phyloP scores from a whole-genome alignment of 2,113 vertebrate species.

The Apodemus sylvaticus region DNA sequence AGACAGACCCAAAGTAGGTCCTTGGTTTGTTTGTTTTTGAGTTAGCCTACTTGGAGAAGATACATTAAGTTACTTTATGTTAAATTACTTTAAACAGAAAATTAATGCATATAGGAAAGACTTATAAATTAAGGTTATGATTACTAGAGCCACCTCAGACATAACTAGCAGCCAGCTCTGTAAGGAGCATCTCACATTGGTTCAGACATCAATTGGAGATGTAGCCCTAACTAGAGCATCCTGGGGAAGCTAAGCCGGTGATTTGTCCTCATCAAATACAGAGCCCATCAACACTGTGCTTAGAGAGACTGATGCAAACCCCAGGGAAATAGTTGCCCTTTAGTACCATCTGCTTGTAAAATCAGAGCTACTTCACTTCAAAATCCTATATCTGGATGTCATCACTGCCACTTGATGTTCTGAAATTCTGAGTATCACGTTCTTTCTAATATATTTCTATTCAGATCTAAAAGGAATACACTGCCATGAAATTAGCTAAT shows the following conservation, averaged over 20 bases:
- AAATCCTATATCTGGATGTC: not conserved
- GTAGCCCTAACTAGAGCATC: constrained; percentile 57
- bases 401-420: not conserved
- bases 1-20: no score
- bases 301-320: not conserved
- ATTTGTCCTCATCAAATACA: constrained; percentile 10
- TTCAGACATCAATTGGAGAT: constrained; percentile 61
- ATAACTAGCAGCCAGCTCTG: not conserved
- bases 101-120: not conserved
- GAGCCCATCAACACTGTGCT: not conserved
- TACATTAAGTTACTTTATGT: not conserved
- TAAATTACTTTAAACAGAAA: not conserved
- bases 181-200: constrained; percentile 52
- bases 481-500: not conserved
- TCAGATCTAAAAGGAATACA: not conserved
- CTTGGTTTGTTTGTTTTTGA: no score
- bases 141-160: not conserved
- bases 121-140: not conserved
- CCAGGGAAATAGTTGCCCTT: constrained; percentile 15
- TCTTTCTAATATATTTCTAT: constrained; percentile 29
- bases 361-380: constrained; percentile 39
- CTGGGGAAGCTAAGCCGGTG: constrained; percentile 34
- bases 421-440: not conserved
- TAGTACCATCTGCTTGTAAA: constrained; percentile 46
- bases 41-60: not conserved